These are phyloP conservation scores for Characodon lateralis DNA, from an alignment of 2,797 vertebrate genomes.

Conservation along the genomic window DNA sequence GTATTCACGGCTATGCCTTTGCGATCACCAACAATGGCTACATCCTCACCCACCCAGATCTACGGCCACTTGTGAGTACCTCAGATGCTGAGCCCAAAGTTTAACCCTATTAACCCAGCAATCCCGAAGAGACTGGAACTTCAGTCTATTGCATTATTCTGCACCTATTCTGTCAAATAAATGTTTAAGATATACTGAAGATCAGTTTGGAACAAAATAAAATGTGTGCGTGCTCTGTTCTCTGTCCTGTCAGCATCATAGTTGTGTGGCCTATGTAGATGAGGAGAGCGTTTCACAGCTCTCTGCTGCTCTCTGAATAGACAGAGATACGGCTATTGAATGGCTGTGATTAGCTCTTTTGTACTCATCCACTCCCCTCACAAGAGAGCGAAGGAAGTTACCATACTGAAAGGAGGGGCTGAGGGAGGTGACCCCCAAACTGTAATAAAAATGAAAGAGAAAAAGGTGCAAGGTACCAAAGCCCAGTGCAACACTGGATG, in stretches of 20 bases:
- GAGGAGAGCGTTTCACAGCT: slow-evolving; percentile 74
- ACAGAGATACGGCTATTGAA: slow-evolving; percentile 84
- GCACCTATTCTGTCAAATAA: slow-evolving; percentile 50
- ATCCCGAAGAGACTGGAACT: slow-evolving; percentile 31
- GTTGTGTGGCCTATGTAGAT: slow-evolving; percentile 65
- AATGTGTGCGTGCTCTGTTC: slow-evolving; percentile 16
- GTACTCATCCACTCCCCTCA: slow-evolving; percentile 75
- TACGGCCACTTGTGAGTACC: slow-evolving; percentile 92
- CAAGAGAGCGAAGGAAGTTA: slow-evolving; percentile 46
- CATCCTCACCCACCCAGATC: slow-evolving; percentile 96
- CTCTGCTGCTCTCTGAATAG: slow-evolving; percentile 69
- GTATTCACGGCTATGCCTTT: slow-evolving; percentile 98
- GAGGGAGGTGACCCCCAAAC: slow-evolving; percentile 43
- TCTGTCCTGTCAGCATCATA: slow-evolving; percentile 32
- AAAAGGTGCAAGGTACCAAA: slow-evolving; percentile 34
- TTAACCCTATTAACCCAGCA: slow-evolving; percentile 34
- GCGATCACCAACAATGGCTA: slow-evolving; percentile 99
- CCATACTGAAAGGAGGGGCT: slow-evolving; percentile 8
- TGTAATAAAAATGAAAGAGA: slow-evolving; percentile 14
- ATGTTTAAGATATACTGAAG: slow-evolving; percentile 35
- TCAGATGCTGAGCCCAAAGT: slow-evolving; percentile 22
- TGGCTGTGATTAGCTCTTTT: slow-evolving; percentile 88
- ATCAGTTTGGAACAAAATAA: slow-evolving; percentile 31
- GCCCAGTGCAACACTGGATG: background rate
- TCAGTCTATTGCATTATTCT: slow-evolving; percentile 46